phyloP scores from a whole-genome alignment of 2,888 invertebrate species.

The Epistrophe grossulariae region DNA sequence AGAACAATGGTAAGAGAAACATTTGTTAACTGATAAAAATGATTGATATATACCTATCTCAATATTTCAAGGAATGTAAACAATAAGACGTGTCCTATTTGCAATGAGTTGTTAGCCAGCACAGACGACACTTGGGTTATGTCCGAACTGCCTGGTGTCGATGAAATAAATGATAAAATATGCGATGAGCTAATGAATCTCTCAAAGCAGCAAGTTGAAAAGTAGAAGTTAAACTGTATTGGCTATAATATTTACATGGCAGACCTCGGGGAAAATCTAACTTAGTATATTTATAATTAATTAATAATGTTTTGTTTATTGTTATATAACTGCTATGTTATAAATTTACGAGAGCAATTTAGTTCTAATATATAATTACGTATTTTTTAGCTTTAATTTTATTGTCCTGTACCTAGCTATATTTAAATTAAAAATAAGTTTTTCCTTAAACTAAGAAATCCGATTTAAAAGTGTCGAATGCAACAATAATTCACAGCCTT shows the following conservation, averaged over 20 bases:
- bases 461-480: neutral
- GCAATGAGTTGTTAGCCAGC: constrained; percentile 86
- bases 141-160: constrained; percentile 86
- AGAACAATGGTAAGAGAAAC: constrained; percentile 87
- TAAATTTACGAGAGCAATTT: neutral
- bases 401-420: neutral
- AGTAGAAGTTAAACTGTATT: constrained; percentile 26
- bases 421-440: neutral
- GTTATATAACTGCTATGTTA: neutral
- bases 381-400: constrained; percentile 11
- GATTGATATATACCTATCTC: neutral
- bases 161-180: constrained; percentile 86
- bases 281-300: neutral
- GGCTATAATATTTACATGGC: neutral
- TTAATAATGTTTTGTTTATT: neutral
- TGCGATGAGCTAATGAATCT: constrained; percentile 80
- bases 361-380: neutral
- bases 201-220: constrained; percentile 69
- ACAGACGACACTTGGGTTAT: constrained; percentile 88
- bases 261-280: constrained; percentile 19
- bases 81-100: constrained; percentile 89
- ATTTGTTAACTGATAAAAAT: neutral
- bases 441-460: neutral
- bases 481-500: no score
- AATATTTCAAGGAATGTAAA: constrained; percentile 86